Base-by-base conservation (phyloP, 2,113 vertebrate species). In the Cephalopholis sonnerati region DNA sequence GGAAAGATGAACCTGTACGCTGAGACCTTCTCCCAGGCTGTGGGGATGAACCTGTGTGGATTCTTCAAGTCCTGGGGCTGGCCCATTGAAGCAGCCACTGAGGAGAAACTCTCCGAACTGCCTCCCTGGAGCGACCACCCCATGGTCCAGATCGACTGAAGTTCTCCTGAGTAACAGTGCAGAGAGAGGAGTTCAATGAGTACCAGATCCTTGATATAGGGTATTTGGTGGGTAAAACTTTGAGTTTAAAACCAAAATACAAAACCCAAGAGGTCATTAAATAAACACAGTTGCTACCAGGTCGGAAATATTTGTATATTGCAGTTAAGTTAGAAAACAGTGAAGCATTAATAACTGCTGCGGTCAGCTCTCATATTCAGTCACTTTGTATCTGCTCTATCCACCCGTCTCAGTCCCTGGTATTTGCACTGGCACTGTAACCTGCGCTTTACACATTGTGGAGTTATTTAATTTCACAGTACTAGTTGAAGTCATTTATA, bases 11-110 rank as follows among this genome's bases (percentile, higher is more conserved):
- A 97, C 65, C 83, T 96, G 15, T 96, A 95, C 64, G 87, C 93
- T 22, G 93, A 94, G 92, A 97, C 84, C 0, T 97, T 97, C 83
- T 96, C 95, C 22, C 41, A 78, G 46, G 63, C 74, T 4, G 95
- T 97, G 57, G 93, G 83, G 65, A 94, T 88, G 90, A 96, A 97
- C 71, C 88, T 97, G 71, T 51, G 22, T 18, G 86, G 87, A 4
- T 97, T 97, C 92, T 96, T 96, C 62, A 88, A 95, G 83, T 83
- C 94, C 46, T 97, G 97, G 96, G 94, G 94, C 63, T 98, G 96
- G 96, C 96, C 96, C 32, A 92, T 97, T 20, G 29, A 90, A 44
- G 17, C 63, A 0, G 72, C 72, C 16, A 90, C 95, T 36, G 93
- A 94, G 6, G 15, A 87, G 17, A 92, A 93, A 20, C 87, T 96